A percentile compares a stretch with the other conserved stretches of the same genome.
Evolutionary conservation across 1,140 invertebrate genomes (phyloP).

Genomic region (Drosophila subobscura): DNA sequence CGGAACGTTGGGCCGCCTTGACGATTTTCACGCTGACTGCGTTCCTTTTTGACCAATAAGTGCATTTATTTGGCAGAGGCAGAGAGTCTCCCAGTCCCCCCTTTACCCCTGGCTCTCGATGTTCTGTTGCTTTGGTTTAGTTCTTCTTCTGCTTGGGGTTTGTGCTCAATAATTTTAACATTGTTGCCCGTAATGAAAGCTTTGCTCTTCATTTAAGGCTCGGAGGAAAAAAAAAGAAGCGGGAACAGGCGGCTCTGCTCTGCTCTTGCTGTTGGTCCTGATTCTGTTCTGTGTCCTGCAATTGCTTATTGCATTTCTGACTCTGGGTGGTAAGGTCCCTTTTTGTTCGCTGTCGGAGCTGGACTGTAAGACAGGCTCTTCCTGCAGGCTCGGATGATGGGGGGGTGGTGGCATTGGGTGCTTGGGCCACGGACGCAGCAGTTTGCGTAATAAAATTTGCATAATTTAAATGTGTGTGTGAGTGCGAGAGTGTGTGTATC

Average conservation of each 20-base stretch:
- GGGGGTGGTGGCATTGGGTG: background rate
- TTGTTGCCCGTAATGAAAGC: slow-evolving; percentile 83
- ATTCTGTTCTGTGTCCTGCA: slow-evolving; percentile 43
- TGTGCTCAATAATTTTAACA: slow-evolving; percentile 82
- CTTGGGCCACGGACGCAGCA: slow-evolving; percentile 63
- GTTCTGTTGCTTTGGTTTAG: slow-evolving; percentile 16
- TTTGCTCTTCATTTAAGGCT: slow-evolving; percentile 79
- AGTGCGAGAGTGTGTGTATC: no score
- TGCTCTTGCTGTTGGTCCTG: slow-evolving; percentile 14
- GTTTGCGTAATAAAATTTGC: slow-evolving; percentile 83
- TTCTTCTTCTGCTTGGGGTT: slow-evolving; percentile 26
- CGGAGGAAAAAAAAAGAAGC: slow-evolving; percentile 19
- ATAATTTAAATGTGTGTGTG: slow-evolving; percentile 79
- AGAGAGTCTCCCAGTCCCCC: slow-evolving; percentile 15
- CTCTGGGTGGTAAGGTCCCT: slow-evolving; percentile 63
- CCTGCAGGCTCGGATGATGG: slow-evolving; percentile 47
- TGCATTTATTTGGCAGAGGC: slow-evolving; percentile 58
- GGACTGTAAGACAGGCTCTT: slow-evolving; percentile 71
- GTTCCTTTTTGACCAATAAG: slow-evolving; percentile 48
- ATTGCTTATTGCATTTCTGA: slow-evolving; percentile 40
- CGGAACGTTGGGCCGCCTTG: slow-evolving; percentile 50
- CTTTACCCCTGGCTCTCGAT: background rate
- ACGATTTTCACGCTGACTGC: slow-evolving; percentile 68
- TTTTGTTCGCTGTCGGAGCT: slow-evolving; percentile 52
- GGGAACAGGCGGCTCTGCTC: slow-evolving; percentile 30